phyloP scores from a whole-genome alignment of 2,888 invertebrate species.

The Cosmia trapezina region DNA sequence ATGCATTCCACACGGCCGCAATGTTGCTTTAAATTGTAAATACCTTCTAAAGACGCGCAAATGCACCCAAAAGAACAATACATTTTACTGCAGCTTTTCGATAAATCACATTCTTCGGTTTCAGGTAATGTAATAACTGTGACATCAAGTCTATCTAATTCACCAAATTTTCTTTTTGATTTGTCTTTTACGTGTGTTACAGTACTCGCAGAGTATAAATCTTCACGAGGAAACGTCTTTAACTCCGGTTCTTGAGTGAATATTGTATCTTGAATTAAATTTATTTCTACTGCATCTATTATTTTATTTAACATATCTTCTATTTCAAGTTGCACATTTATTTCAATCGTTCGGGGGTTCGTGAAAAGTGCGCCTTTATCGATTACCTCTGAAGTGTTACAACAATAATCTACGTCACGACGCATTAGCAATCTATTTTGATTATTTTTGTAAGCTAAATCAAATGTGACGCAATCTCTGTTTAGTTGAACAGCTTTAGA shows the following conservation, averaged over 20 bases:
- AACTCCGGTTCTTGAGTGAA: constrained; percentile 76
- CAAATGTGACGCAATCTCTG: constrained; percentile 85
- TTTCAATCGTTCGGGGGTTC: constrained; percentile 3
- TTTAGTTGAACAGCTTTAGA: constrained; percentile 68
- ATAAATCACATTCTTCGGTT: constrained; percentile 39
- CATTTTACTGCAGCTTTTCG: constrained; percentile 85
- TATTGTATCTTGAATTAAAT: constrained; percentile 89
- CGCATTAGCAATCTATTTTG: constrained; percentile 90
- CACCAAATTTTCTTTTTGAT: constrained; percentile 81
- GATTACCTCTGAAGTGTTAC: constrained; percentile 18
- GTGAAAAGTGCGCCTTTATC: neutral
- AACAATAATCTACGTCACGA: constrained; percentile 65
- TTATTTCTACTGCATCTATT: constrained; percentile 91
- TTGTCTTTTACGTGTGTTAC: constrained; percentile 78
- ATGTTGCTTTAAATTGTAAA: constrained; percentile 87
- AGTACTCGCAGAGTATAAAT: too few relatives aligned
- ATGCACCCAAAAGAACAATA: constrained; percentile 92
- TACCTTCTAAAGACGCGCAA: constrained; percentile 90
- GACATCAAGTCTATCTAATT: constrained; percentile 92
- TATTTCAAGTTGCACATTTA: constrained; percentile 70
- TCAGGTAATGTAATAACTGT: constrained; percentile 91
- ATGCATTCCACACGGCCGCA: constrained; percentile 92
- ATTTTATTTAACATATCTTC: constrained; percentile 88
- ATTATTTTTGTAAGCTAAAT: constrained; percentile 90
- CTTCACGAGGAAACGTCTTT: constrained; percentile 72